Evolutionary conservation across 2,888 invertebrate species (phyloP).

Genomic region (Latheticus oryzae): DNA sequence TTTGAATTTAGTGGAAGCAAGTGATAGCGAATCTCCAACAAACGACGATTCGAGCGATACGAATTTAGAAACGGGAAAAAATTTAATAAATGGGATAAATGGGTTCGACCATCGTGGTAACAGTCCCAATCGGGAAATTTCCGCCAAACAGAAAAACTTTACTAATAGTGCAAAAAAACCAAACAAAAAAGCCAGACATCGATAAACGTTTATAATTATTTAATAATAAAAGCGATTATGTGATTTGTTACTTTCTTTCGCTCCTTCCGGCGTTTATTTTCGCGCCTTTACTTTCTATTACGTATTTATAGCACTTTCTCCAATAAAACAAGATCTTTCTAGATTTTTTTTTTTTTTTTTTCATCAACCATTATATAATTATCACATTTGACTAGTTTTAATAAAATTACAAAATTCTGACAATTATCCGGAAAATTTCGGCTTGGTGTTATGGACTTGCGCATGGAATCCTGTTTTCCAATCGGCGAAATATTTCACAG

Average conservation of each 20-base stretch:
- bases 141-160: conserved; percentile 73
- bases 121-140: conserved; percentile 71
- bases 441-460: conserved; percentile 71
- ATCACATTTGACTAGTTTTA: conserved; percentile 30
- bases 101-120: conserved; percentile 61
- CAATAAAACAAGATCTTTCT: conserved; percentile 30
- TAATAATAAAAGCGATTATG: too few species aligned
- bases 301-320: conserved; percentile 39
- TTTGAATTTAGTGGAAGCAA: conserved; percentile 75
- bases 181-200: conserved; percentile 86
- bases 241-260: too few species aligned
- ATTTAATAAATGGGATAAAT: conserved; percentile 61
- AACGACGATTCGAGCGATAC: conserved; percentile 79
- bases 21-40: conserved; percentile 89
- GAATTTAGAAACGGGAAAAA: conserved; percentile 66
- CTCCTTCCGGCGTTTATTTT: too few species aligned
- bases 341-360: conserved; percentile 10
- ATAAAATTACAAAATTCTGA: conserved; percentile 18
- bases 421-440: conserved; percentile 6
- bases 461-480: conserved; percentile 85
- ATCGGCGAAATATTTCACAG: conserved; percentile 80
- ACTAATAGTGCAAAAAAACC: conserved; percentile 73
- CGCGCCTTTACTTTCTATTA: conserved; percentile 42
- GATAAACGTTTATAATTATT: conserved; percentile 68
- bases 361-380: conserved; percentile 18